Evolutionary conservation across 1,140 invertebrate genomes (phyloP).

Genomic region (Bombus sibiricus): DNA sequence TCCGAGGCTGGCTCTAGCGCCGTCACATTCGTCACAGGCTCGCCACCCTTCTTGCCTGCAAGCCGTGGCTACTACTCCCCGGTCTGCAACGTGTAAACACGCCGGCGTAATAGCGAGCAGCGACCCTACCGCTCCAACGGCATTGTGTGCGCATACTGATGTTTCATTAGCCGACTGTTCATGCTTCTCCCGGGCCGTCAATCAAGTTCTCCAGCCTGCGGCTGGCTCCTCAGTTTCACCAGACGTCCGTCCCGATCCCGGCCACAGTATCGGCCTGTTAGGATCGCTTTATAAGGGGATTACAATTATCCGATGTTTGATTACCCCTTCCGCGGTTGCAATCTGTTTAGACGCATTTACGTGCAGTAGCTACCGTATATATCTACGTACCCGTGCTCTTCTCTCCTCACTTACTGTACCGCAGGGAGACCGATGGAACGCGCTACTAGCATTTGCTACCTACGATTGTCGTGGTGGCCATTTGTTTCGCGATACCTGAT

Average conservation of each 20-base stretch:
- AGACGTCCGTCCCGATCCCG: constrained; percentile 42
- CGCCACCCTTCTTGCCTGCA: constrained; percentile 22
- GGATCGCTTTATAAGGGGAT: constrained; percentile 76
- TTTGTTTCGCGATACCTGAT: neutral
- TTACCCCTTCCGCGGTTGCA: constrained; percentile 68
- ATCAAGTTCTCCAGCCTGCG: constrained; percentile 76
- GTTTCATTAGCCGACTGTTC: constrained; percentile 81
- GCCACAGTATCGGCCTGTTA: constrained; percentile 63
- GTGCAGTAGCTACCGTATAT: neutral
- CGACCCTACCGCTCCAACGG: constrained; percentile 45
- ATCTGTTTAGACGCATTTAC: constrained; percentile 64
- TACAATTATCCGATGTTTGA: constrained; percentile 80
- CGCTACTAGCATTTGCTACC: neutral
- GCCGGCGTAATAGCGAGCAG: constrained; percentile 66
- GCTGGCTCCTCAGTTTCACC: constrained; percentile 63
- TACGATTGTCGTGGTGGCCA: neutral
- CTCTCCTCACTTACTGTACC: neutral
- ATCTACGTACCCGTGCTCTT: neutral
- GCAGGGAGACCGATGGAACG: neutral
- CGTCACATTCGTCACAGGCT: constrained; percentile 63
- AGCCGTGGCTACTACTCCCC: neutral
- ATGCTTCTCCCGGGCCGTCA: constrained; percentile 77
- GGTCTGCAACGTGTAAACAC: constrained; percentile 68
- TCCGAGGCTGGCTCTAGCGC: constrained; percentile 45
- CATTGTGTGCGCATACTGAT: constrained; percentile 79